Percentiles rank a stretch among this genome's conserved stretches.
Conservation (phyloP, 2,797 vertebrate genomes). For the Brotula barbata region DNA sequence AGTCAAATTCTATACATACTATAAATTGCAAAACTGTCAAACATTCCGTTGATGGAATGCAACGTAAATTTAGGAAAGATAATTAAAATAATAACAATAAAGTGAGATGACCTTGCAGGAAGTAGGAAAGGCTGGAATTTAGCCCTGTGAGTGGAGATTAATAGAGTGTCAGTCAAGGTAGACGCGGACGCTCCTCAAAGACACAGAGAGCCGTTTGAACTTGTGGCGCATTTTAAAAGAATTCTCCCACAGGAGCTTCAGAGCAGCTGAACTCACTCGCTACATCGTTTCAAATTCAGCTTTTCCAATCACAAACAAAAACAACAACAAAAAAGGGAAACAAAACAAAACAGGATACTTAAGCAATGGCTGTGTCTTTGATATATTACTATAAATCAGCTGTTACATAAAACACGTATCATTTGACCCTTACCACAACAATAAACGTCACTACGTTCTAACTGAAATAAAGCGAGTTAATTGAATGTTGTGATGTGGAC, state of each 20-base stretch:
- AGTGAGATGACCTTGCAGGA: background rate
- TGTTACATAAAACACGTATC: too few species aligned
- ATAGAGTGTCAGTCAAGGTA: background rate
- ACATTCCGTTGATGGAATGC: background rate
- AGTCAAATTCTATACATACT: too few species aligned
- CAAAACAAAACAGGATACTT: too few species aligned
- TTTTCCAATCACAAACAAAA: background rate
- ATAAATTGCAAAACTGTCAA: background rate
- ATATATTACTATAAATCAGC: too few species aligned
- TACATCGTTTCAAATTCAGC: constrained; percentile 6
- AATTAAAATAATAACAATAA: background rate
- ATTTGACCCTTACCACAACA: too few species aligned
- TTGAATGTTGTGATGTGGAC: too few species aligned
- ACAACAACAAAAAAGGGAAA: too few species aligned
- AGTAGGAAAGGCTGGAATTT: background rate
- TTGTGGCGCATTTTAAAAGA: constrained; percentile 42
- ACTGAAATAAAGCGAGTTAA: too few species aligned
- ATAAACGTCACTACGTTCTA: too few species aligned
- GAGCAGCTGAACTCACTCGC: constrained; percentile 3
- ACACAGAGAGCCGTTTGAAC: constrained; percentile 23
- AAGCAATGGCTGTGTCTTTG: too few species aligned
- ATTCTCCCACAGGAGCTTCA: constrained; percentile 19
- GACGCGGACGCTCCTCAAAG: constrained; percentile 1
- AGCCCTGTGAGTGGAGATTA: background rate
- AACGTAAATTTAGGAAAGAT: background rate